phyloP scores from a whole-genome alignment of 2,113 vertebrate genomes.

The Silurus asotus region DNA sequence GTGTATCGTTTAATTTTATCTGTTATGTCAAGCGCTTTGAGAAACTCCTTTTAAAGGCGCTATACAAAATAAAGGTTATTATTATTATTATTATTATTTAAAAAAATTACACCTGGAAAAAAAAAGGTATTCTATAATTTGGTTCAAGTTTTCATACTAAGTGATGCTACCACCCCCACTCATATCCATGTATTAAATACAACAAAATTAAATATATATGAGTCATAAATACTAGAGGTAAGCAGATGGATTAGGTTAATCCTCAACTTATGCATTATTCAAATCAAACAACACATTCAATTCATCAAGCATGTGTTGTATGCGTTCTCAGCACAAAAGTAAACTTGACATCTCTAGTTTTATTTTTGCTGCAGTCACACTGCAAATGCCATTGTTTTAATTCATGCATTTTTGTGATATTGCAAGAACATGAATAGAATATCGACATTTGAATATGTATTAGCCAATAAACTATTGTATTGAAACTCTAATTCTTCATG shows the following conservation, averaged over 20 bases:
- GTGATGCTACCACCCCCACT: background rate
- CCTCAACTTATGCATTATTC: constrained; percentile 13
- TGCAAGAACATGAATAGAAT: background rate
- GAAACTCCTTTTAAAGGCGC: too few species aligned
- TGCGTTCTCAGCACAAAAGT: background rate
- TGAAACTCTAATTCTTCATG: background rate
- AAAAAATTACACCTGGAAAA: too few species aligned
- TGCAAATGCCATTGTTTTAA: background rate
- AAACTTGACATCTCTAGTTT: background rate
- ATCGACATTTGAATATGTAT: background rate
- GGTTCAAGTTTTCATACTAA: background rate
- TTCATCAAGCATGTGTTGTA: background rate
- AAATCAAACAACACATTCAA: background rate
- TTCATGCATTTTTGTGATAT: background rate
- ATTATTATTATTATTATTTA: too few species aligned
- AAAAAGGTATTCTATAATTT: background rate
- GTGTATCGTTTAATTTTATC: too few species aligned
- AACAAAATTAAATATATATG: background rate
- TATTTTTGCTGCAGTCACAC: background rate
- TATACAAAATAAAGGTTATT: too few species aligned
- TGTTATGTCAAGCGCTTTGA: too few species aligned
- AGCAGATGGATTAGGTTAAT: constrained; percentile 21
- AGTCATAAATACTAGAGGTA: background rate
- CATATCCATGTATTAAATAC: background rate
- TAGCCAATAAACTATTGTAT: background rate